Base-by-base conservation (phyloP, 2,888 invertebrate species). In the Sialis fuliginosa region DNA sequence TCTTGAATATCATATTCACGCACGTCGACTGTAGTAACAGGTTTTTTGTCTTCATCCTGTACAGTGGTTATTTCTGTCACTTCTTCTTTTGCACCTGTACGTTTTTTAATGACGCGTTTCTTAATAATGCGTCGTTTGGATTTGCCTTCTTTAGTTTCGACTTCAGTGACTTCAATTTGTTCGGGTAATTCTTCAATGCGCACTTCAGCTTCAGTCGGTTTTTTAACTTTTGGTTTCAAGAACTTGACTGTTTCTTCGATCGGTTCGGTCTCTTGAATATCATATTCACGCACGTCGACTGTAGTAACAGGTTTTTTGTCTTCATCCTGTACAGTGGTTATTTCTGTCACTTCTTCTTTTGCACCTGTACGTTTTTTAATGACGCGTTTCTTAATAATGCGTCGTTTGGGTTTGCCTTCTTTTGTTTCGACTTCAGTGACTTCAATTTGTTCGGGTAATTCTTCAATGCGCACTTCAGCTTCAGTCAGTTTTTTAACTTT, bases 61-160 rank as follows among this genome's bases (percentile, higher is more conserved):
- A 55, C 48, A 1, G 52, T 55, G n/a, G 48, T 48, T 42, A 57
- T 55, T 42, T 56, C 56, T 10, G 62, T 60, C 1, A 59, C 58
- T 50, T 64, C 60, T 49, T 63, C 61, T 42, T 60, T 56, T 1
- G 51, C 47, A 1, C 55, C 55, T 43, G 51, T 52, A 5, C 58
- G 56, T 50, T 55, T 57, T 52, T 49, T 60, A 37, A 56, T 55
- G 6, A 53, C 50, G 7, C 55, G 52, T 48, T 57, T 58, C 46
- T 55, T 57, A 5, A 54, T 48, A 6, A 52, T 48, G 50, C 39
- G 55, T 32, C 52, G 52, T 40, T 52, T 52, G 7, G 46, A 33
- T 9, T 42, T 34, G 22, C 56, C 55, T 39, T 56, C 52, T 37
- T 56, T 34, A 52, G 52, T 48, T 39, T 47, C 39, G 30, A 54